A percentile compares a stretch with the other conserved stretches of the same genome.
Conservation (phyloP, 2,888 invertebrate genomes). For the Priocnemis perturbator region DNA sequence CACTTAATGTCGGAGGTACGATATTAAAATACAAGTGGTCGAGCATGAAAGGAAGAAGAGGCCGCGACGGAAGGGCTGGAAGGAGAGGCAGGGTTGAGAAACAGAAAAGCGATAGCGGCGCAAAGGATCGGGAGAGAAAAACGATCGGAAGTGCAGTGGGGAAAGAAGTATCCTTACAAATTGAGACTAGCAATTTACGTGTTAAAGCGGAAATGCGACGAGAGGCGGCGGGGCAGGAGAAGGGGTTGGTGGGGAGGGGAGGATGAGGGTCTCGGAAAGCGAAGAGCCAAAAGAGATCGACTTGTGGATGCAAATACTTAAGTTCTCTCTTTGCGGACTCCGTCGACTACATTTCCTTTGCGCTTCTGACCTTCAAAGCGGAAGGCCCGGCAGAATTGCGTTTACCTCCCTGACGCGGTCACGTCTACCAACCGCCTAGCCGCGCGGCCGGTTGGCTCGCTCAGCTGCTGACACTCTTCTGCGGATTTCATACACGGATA, state of each 20-base stretch:
- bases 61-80: too few relatives aligned
- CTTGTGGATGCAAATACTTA: conserved; percentile 45
- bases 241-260: conserved; percentile 10
- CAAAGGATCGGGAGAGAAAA: conserved; percentile 20
- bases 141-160: conserved; percentile 15
- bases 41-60: too few relatives aligned
- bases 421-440: too few relatives aligned
- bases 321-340: conserved; percentile 24
- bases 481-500: too few relatives aligned
- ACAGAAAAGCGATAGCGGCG: neutral
- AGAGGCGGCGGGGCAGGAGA: too few relatives aligned
- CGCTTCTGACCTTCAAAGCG: conserved; percentile 26
- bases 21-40: too few relatives aligned
- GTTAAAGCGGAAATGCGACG: conserved; percentile 41
- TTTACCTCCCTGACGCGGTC: conserved; percentile 11
- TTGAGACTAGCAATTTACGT: conserved; percentile 45
- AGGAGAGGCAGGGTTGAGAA: too few relatives aligned
- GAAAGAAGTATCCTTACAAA: conserved; percentile 24
- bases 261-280: conserved; percentile 3
- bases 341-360: conserved; percentile 21
- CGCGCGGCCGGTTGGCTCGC: too few relatives aligned
- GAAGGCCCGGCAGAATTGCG: conserved; percentile 27
- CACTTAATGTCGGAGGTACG: too few relatives aligned
- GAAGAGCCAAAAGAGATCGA: conserved; percentile 20
- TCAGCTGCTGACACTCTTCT: too few relatives aligned